These are phyloP conservation scores for Yponomeuta sedellus DNA, from an alignment of 2,888 invertebrate species.

Conservation along the genomic window DNA sequence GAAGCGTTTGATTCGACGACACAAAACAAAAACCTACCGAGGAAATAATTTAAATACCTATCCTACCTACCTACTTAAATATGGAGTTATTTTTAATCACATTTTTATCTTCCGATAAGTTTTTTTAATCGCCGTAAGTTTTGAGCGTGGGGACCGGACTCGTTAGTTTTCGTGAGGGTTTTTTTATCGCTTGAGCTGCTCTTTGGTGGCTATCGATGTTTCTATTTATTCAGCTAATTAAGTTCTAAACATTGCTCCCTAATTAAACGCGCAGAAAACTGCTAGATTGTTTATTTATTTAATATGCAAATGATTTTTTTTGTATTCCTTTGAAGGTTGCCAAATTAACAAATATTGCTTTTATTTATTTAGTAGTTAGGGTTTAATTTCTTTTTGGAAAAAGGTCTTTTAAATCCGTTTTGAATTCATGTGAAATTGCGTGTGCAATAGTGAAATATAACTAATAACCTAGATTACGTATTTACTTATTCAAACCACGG, in stretches of 20 bases:
- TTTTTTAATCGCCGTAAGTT: neutral
- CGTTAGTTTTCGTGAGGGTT: neutral
- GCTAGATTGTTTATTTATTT: neutral
- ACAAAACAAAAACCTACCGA: neutral
- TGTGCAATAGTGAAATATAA: too few species aligned
- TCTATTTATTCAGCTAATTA: conserved; percentile 9
- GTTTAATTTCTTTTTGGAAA: too few species aligned
- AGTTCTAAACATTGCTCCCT: conserved; percentile 1
- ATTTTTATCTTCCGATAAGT: conserved; percentile 1
- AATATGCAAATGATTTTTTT: neutral
- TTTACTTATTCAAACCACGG: too few species aligned
- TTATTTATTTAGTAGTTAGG: too few species aligned
- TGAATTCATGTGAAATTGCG: too few species aligned
- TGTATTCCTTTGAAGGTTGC: too few species aligned
- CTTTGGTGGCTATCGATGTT: neutral
- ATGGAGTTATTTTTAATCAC: conserved; percentile 1
- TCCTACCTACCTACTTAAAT: neutral
- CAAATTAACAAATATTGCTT: too few species aligned
- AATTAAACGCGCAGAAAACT: neutral
- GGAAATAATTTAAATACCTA: neutral
- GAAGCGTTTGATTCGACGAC: neutral
- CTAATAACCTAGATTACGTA: too few species aligned
- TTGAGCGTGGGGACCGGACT: conserved; percentile 11
- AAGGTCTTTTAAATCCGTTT: too few species aligned
- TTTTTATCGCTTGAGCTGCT: conserved; percentile 2